Evolutionary conservation across 1,140 invertebrate species (phyloP).

Genomic region (Lethrus apterus): DNA sequence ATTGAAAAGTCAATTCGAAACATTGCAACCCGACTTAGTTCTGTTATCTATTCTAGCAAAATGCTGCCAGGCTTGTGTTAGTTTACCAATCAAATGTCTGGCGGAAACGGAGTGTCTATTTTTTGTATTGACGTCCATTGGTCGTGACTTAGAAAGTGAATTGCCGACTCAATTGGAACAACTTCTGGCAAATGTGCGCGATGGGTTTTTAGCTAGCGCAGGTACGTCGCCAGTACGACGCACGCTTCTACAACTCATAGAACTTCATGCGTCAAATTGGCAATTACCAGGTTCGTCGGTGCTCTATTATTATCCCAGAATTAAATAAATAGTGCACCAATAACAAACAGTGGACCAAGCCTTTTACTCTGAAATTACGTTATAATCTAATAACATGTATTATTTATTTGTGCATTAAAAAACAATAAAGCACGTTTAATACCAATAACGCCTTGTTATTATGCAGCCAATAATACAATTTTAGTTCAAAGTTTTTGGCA

Average conservation of each 20-base stretch:
- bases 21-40: slow-evolving; percentile 62
- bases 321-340: slow-evolving; percentile 40
- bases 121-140: slow-evolving; percentile 77
- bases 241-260: slow-evolving; percentile 79
- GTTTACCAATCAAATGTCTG: slow-evolving; percentile 67
- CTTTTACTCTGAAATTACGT: too few relatives aligned
- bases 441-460: too few relatives aligned
- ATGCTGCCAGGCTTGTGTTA: slow-evolving; percentile 76
- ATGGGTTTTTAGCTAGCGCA: slow-evolving; percentile 69
- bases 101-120: slow-evolving; percentile 79
- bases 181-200: slow-evolving; percentile 68
- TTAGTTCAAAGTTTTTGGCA: too few relatives aligned
- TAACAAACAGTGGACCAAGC: slow-evolving; percentile 10
- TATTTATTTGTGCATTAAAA: too few relatives aligned
- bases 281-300: slow-evolving; percentile 79
- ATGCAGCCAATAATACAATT: too few relatives aligned
- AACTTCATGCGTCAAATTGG: slow-evolving; percentile 81
- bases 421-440: too few relatives aligned
- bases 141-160: slow-evolving; percentile 75
- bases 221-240: slow-evolving; percentile 61
- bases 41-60: slow-evolving; percentile 73
- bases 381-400: too few relatives aligned
- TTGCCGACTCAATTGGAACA: slow-evolving; percentile 69
- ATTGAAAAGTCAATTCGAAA: slow-evolving; percentile 56
- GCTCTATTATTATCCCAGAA: slow-evolving; percentile 79